These are phyloP conservation scores for Cotesia congregata DNA, from an alignment of 2,888 invertebrate species.

Conservation along the genomic window DNA sequence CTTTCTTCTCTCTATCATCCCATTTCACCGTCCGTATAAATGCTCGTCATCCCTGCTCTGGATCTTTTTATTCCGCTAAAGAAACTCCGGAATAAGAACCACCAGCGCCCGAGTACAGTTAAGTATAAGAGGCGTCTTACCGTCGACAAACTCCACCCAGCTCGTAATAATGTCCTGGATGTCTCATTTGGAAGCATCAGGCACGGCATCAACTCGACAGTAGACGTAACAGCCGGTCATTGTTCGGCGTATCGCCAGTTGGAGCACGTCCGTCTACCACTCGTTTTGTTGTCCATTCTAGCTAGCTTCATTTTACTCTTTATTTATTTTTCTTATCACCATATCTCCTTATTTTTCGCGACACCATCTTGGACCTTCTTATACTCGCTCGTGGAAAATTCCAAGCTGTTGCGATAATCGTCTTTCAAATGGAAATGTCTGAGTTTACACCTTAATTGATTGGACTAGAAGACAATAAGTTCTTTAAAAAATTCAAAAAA, in stretches of 20 bases:
- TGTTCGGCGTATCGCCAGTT: conserved; percentile 52
- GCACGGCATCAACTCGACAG: conserved; percentile 36
- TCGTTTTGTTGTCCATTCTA: conserved; percentile 44
- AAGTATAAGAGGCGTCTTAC: conserved; percentile 10
- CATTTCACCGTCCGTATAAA: conserved; percentile 29
- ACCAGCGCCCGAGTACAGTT: not conserved
- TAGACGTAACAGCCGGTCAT: conserved; percentile 46
- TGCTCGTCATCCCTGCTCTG: conserved; percentile 25
- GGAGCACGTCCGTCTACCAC: conserved; percentile 52
- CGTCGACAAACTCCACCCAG: conserved; percentile 21
- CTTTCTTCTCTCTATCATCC: conserved; percentile 9
- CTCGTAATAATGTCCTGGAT: conserved; percentile 21
- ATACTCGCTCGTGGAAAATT: too few species aligned
- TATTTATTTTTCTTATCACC: not conserved
- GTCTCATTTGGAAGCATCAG: conserved; percentile 36
- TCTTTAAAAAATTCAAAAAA: too few species aligned
- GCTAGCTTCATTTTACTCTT: not conserved
- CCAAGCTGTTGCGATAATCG: too few species aligned
- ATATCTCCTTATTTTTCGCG: not conserved
- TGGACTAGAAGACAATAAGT: too few species aligned
- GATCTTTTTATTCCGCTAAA: conserved; percentile 3
- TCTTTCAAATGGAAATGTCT: too few species aligned
- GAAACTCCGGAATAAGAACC: conserved; percentile 12
- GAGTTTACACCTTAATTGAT: too few species aligned
- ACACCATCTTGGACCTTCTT: not conserved